Percentiles rank a stretch among this genome's conserved stretches.
phyloP scores from a whole-genome alignment of 2,888 invertebrate species.

The Phortica magna region DNA sequence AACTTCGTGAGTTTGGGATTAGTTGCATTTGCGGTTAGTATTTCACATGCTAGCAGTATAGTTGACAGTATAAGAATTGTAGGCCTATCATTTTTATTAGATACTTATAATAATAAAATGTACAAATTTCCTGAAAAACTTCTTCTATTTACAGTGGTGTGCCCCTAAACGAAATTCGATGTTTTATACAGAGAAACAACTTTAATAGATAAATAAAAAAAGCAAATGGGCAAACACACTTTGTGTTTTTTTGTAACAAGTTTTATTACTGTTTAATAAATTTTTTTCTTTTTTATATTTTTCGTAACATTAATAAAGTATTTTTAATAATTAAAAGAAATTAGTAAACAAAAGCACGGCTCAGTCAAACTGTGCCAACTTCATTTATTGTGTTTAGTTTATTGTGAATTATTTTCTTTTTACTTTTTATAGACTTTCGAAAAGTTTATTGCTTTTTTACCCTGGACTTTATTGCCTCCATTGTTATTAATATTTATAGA shows the following conservation, averaged over 20 bases:
- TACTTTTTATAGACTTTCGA: conserved; percentile 29
- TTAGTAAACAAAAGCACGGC: conserved; percentile 56
- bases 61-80: background rate
- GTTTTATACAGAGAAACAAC: background rate
- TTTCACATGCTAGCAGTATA: conserved; percentile 1
- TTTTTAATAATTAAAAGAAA: conserved; percentile 51
- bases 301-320: conserved; percentile 51
- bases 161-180: no score
- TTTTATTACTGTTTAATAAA: conserved; percentile 48
- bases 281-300: conserved; percentile 25
- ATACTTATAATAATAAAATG: background rate
- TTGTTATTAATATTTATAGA: conserved; percentile 15
- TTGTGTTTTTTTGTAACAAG: conserved; percentile 47
- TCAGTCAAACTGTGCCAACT: conserved; percentile 21
- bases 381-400: conserved; percentile 7
- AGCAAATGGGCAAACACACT: background rate
- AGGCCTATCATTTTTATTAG: background rate
- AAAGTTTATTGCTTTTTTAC: conserved; percentile 36
- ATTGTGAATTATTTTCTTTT: conserved; percentile 47
- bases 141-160: background rate
- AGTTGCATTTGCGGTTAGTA: conserved; percentile 1
- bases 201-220: background rate
- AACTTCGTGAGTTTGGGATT: background rate
- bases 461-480: background rate
- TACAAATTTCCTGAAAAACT: background rate